Base-by-base conservation (phyloP, 2,113 vertebrate genomes). In the Xyliphius kryptos region DNA sequence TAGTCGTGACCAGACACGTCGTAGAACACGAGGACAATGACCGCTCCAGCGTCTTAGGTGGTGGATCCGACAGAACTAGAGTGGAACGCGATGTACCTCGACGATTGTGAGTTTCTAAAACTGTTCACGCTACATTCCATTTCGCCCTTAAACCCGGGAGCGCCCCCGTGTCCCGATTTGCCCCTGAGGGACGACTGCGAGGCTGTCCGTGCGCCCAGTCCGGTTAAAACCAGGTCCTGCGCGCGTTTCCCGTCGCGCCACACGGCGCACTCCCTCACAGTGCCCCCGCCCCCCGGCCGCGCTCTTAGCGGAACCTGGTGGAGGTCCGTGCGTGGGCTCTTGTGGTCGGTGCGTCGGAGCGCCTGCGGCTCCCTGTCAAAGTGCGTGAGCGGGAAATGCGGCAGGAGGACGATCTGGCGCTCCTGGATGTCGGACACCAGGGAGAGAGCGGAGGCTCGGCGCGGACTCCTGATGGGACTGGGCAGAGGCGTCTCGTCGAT, bases 21-120 rank as follows among this genome's bases (percentile, higher is more conserved):
- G n/a, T n/a, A 32, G 26, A 6, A 6, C 26, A 32, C 26, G 26
- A 32, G 4, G 7, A 32, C 26, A 43, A 49, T 43, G 70, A 21
- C 13, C 4, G 20, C 38, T 51, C 14, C 7, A 36, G 53, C 47
- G 47, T 15, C 32, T 70, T 82, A 94, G 46, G 86, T 86, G 5
- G 88, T 72, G 0, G 91, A 92, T 53, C 91, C 88, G 4, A 90
- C 79, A 10, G 92, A 92, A 72, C 90, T 90, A 0, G 91, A 89
- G 74, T 83, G 88, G 74, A 92, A 89, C 0, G 89, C 89, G 68
- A 85, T 80, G 48, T 91, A 91, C 48, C 90, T 90, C 0, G 88
- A 92, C 1, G 89, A 92, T 4, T 89, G 87, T 9, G 86, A 89
- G 76, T 89, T 92, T 80, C 90, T 71, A 83, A 92, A 93, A 86